Evolutionary conservation across 2,797 vertebrate species (phyloP), one percentile per base, ranked within the genome.

Genomic region (Hapalemur alaotrensis): DNA sequence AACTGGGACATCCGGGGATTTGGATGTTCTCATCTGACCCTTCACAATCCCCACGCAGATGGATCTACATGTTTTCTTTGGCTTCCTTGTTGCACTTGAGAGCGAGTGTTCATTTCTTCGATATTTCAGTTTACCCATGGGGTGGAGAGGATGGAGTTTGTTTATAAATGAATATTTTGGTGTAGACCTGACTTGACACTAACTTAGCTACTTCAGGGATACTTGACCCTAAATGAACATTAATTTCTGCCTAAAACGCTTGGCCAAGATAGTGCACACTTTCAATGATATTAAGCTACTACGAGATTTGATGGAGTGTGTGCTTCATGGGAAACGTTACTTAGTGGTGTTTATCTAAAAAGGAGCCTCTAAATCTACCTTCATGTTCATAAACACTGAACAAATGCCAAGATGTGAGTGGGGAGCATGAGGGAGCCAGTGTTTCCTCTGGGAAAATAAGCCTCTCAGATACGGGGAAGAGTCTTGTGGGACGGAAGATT

Each of bases 161-260:
- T 97, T 97, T 97, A 88, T 43, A 73, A 54, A 80, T 32, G 90
- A 59, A 79, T 91, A 87, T 94, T 96, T 95, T 50, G 43, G 41
- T 85, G 14, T 59, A 75, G 91, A 81, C 96, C 93, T 91, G 89
- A 80, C 59, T 70, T 94, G 89, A 98, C 91, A 95, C 48, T 35
- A 41, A 78, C 52, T 91, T 54, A 89, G 86, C 85, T 86, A 59
- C 89, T 93, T 85, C n/a, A 41, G 73, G 92, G 69, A 76, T 76
- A 48, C 73, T 48, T 91, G 63, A 41, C 92, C 76, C 63, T 18
- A 82, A 70, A 48, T 61, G 82, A 95, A 93, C 72, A 83, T 76
- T 52, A 69, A 82, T 88, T 63, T 54, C 11, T 35, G n/a, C 89
- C 84, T 50, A 8, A 81, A 82, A 57, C n/a, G 12, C 48, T 48